A percentile compares a stretch with the other conserved stretches of the same genome.
These are phyloP conservation scores for Phorcus lineatus DNA, from an alignment of 2,888 invertebrate species.

Conservation along the genomic window DNA sequence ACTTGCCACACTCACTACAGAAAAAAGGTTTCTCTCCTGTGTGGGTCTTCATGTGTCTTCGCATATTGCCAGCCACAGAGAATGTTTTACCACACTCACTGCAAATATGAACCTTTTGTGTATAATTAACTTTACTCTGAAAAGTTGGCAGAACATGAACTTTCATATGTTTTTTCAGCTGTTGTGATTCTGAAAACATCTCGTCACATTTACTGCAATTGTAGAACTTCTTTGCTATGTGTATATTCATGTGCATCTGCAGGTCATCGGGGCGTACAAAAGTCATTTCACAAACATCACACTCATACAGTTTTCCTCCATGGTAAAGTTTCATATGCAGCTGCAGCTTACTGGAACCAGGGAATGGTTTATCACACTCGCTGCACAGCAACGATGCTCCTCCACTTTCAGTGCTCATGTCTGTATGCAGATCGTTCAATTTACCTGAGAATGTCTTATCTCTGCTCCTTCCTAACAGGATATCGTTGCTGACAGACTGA, in stretches of 20 bases:
- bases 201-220: neutral
- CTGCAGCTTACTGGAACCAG: neutral
- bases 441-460: no score
- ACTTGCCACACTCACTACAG: neutral
- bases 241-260: neutral
- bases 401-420: no score
- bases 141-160: neutral
- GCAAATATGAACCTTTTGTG: neutral
- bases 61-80: neutral
- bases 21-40: neutral
- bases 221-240: slow-evolving; percentile 10
- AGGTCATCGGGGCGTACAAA: neutral
- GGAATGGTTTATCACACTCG: neutral
- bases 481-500: no score
- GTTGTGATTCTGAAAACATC: neutral
- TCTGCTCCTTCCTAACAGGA: no score
- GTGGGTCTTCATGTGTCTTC: neutral
- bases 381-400: neutral
- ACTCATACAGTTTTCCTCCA: neutral
- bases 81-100: neutral
- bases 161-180: neutral
- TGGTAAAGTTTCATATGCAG: neutral
- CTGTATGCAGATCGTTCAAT: no score
- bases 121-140: neutral
- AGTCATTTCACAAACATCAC: neutral